A percentile compares a stretch with the other conserved stretches of the same genome.
Evolutionary conservation across 1,140 invertebrate species (phyloP).

Genomic region (Hylaeus anthracinus): DNA sequence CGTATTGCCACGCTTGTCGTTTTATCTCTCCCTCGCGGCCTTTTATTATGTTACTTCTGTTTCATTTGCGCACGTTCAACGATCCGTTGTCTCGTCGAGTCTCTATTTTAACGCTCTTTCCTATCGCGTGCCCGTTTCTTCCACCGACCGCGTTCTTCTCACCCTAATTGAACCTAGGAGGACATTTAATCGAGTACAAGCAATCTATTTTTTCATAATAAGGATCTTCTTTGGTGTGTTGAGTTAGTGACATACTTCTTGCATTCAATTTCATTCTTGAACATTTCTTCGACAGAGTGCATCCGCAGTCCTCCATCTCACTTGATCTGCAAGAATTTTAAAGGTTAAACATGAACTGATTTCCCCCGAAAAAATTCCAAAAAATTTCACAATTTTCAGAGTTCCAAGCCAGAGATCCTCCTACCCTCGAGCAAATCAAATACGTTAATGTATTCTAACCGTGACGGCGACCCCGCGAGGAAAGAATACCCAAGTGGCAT

Average conservation of each 20-base stretch:
- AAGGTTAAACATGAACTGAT: no score
- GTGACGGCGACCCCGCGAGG: neutral
- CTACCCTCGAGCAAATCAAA: conserved; percentile 1
- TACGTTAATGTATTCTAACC: conserved; percentile 58
- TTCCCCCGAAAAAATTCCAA: no score
- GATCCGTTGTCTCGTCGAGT: conserved; percentile 6
- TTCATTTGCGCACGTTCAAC: conserved; percentile 1
- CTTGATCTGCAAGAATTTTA: no score
- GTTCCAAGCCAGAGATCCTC: no score
- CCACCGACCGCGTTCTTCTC: neutral
- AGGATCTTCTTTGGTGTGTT: no score
- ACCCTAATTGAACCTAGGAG: neutral
- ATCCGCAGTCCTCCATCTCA: no score
- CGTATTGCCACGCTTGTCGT: conserved; percentile 5
- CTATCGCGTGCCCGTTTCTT: neutral
- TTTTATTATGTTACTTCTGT: conserved; percentile 16
- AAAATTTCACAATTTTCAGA: no score
- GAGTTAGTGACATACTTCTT: no score
- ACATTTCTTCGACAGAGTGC: no score
- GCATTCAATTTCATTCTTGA: no score
- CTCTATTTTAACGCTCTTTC: neutral
- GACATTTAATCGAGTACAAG: no score
- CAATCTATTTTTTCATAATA: no score
- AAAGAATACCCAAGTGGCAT: conserved; percentile 50
- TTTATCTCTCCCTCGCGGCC: conserved; percentile 18